These are phyloP conservation scores for Indri indri DNA, from an alignment of 2,113 vertebrate genomes.

Conservation along the genomic window DNA sequence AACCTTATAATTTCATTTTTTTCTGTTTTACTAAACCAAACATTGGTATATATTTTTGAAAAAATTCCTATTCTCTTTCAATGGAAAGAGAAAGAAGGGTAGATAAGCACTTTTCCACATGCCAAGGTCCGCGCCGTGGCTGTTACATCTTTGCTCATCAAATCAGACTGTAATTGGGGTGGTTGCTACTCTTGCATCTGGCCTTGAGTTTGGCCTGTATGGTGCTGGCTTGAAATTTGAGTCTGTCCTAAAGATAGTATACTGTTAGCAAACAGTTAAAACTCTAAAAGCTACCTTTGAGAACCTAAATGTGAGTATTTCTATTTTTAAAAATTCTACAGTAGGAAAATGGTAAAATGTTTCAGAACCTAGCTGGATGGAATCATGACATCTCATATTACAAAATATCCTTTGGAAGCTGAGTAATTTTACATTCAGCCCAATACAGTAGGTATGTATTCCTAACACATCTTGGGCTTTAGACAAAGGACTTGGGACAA, in stretches of 20 bases:
- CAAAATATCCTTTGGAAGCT: neutral
- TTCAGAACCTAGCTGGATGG: neutral
- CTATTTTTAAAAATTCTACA: neutral
- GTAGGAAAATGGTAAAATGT: neutral
- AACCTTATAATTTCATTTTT: neutral
- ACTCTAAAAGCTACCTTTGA: neutral
- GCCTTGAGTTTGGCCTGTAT: neutral
- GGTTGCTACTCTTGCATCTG: neutral
- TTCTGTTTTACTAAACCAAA: neutral
- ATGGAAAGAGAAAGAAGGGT: neutral
- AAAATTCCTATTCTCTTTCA: neutral
- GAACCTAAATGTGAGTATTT: neutral
- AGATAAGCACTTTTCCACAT: neutral
- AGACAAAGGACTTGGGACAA: neutral
- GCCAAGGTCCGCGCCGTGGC: rapidly evolving
- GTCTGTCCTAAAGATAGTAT: neutral
- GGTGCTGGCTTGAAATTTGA: neutral
- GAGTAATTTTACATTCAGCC: neutral
- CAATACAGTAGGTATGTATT: neutral
- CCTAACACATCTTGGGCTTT: neutral
- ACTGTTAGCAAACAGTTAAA: neutral
- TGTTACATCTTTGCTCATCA: neutral
- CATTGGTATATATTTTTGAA: neutral
- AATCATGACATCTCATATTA: neutral
- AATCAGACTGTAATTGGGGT: rapidly evolving